A percentile compares a stretch with the other conserved stretches of the same genome.
These are phyloP conservation scores for Trichopoda pennipes DNA, from an alignment of 2,888 invertebrate species.

Conservation along the genomic window DNA sequence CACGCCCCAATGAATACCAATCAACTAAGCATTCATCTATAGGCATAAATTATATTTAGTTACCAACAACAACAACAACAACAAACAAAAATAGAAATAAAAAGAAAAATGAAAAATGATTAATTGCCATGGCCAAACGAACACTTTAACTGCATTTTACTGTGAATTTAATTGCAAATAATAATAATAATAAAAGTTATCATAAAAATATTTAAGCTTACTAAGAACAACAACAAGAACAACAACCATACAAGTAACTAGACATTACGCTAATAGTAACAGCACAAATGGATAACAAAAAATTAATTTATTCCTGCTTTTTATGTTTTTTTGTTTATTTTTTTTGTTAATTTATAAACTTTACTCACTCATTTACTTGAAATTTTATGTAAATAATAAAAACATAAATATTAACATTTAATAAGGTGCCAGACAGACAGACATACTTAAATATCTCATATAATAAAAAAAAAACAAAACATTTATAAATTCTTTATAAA, in stretches of 20 bases:
- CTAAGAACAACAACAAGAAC: slow-evolving; percentile 3
- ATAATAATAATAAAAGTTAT: slow-evolving; percentile 68
- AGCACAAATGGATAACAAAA: slow-evolving; percentile 39
- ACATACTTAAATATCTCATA: slow-evolving; percentile 55
- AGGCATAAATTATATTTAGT: slow-evolving; percentile 56
- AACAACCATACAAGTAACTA: slow-evolving; percentile 3
- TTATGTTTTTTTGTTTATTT: not conserved
- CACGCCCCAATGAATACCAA: slow-evolving; percentile 25
- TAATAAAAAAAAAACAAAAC: slow-evolving; percentile 47
- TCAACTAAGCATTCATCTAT: slow-evolving; percentile 45
- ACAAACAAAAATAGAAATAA: not conserved
- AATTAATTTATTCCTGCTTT: slow-evolving; percentile 31
- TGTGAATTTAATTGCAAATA: slow-evolving; percentile 68
- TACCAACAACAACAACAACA: slow-evolving; percentile 13
- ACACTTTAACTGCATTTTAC: slow-evolving; percentile 69
- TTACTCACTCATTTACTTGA: not conserved
- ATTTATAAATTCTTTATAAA: slow-evolving; percentile 34
- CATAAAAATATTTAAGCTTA: slow-evolving; percentile 60
- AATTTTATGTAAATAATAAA: slow-evolving; percentile 50
- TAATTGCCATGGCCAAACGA: slow-evolving; percentile 69
- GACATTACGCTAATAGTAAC: slow-evolving; percentile 20
- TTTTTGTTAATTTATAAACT: slow-evolving; percentile 18
- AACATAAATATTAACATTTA: slow-evolving; percentile 64
- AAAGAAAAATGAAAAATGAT: slow-evolving; percentile 65
- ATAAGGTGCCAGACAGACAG: slow-evolving; percentile 65